These are phyloP conservation scores for Psittacula derbiana DNA, from an alignment of 2,797 vertebrate species.

Conservation along the genomic window DNA sequence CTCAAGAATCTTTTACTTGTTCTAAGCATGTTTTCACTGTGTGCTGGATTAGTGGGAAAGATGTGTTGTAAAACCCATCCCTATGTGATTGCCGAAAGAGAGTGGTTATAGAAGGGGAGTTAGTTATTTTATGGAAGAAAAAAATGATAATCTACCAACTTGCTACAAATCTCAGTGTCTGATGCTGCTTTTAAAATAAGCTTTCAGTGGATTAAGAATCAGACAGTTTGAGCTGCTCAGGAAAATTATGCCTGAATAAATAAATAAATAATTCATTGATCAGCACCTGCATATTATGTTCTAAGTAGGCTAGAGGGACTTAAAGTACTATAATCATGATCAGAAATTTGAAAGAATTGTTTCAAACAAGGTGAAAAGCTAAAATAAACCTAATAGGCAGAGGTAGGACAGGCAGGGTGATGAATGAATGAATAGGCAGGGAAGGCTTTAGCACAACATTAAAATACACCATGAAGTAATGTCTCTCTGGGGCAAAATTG, in stretches of 20 bases:
- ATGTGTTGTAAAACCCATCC: background rate
- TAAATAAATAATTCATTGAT: background rate
- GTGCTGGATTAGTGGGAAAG: background rate
- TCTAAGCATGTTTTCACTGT: background rate
- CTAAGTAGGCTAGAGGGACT: background rate
- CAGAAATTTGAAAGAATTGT: background rate
- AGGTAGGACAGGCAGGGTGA: background rate
- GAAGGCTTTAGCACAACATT: background rate
- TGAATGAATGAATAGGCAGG: background rate
- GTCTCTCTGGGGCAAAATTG: background rate
- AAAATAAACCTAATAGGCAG: background rate
- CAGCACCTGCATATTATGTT: background rate
- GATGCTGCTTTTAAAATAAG: background rate
- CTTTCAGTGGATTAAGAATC: background rate
- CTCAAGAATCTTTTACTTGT: background rate
- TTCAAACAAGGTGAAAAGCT: slow-evolving; percentile 4
- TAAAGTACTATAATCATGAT: background rate
- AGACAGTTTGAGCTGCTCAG: background rate
- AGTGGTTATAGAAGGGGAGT: background rate
- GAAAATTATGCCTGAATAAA: background rate
- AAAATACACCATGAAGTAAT: background rate
- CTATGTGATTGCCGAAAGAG: background rate
- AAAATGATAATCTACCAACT: background rate
- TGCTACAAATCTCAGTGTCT: background rate
- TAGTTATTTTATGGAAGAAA: background rate